phyloP scores from a whole-genome alignment of 2,113 vertebrate species.

The Corythaixoides concolor region DNA sequence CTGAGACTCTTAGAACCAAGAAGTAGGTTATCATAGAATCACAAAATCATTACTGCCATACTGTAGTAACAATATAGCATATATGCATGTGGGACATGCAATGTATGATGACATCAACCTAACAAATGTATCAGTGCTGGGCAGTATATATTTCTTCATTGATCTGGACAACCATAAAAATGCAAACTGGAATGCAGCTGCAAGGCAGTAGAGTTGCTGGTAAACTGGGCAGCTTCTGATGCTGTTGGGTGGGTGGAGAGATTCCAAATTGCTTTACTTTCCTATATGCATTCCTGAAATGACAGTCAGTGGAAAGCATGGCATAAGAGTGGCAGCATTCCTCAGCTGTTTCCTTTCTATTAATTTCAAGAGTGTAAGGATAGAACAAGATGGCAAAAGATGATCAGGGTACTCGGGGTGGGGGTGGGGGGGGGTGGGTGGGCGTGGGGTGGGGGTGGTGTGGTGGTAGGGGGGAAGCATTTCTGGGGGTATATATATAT shows the following conservation, averaged over 20 bases:
- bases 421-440: no score
- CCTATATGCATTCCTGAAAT: conserved; percentile 83
- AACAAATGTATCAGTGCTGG: background rate
- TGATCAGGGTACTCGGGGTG: background rate
- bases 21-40: background rate
- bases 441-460: no score
- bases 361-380: conserved; percentile 22
- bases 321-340: conserved; percentile 82
- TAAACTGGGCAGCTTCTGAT: conserved; percentile 46
- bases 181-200: conserved; percentile 27
- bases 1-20: background rate
- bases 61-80: background rate
- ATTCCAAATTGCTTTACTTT: conserved; percentile 81
- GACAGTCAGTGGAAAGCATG: conserved; percentile 83
- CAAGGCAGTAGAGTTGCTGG: background rate
- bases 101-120: background rate
- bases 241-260: conserved; percentile 77
- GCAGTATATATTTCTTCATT: conserved; percentile 18
- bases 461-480: background rate
- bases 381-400: background rate
- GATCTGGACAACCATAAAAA: conserved; percentile 31
- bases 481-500: background rate
- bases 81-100: background rate
- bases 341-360: conserved; percentile 86
- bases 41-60: background rate